phyloP scores from a whole-genome alignment of 2,888 invertebrate genomes.

The Sphaerophoria taeniata region DNA sequence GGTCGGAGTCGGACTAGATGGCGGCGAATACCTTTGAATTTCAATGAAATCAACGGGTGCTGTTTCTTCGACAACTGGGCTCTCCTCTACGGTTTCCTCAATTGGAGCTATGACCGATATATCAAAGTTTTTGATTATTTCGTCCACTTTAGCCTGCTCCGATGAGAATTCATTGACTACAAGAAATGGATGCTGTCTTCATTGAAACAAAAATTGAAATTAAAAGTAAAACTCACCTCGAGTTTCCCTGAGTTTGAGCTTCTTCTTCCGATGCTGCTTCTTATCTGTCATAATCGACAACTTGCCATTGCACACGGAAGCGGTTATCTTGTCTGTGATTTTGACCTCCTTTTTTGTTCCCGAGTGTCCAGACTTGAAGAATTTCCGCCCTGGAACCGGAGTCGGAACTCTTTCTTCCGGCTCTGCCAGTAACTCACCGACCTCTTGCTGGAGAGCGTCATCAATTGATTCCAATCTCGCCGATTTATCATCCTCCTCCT shows the following conservation, averaged over 20 bases:
- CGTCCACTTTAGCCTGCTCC: constrained; percentile 81
- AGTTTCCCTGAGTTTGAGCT: constrained; percentile 70
- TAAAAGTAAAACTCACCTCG: constrained; percentile 49
- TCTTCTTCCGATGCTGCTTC: constrained; percentile 74
- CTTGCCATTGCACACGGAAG: constrained; percentile 79
- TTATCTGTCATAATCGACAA: constrained; percentile 77
- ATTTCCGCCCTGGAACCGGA: constrained; percentile 77
- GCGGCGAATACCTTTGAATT: constrained; percentile 3
- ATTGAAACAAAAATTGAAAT: not conserved
- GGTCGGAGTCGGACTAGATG: constrained; percentile 42
- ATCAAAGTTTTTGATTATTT: constrained; percentile 80
- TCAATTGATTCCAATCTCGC: constrained; percentile 65
- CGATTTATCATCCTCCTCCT: constrained; percentile 67
- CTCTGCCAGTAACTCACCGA: constrained; percentile 52
- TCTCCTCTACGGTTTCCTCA: constrained; percentile 32
- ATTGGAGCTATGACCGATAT: constrained; percentile 76
- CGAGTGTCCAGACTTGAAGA: constrained; percentile 79
- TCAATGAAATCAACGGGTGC: not conserved
- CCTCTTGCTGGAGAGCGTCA: constrained; percentile 5
- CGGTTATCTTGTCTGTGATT: constrained; percentile 80
- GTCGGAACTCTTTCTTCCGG: constrained; percentile 33
- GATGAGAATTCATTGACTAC: constrained; percentile 78
- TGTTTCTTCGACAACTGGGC: not conserved
- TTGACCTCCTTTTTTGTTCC: constrained; percentile 79
- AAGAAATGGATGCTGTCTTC: constrained; percentile 3